Evolutionary conservation across 1,140 invertebrate species (phyloP).

Genomic region (Diuraphis noxia): DNA sequence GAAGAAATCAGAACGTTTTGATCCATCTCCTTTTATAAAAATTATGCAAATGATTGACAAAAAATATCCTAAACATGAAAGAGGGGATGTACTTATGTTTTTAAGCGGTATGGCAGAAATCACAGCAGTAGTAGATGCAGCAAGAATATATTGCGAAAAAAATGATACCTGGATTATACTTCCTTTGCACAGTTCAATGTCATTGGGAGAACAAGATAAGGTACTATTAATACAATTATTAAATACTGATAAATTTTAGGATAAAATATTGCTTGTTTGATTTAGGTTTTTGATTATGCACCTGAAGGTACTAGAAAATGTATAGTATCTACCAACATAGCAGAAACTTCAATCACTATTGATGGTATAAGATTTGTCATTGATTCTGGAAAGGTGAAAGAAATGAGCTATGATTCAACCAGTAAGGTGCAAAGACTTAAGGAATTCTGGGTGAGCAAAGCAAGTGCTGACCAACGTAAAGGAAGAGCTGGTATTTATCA

Average conservation of each 20-base stretch:
- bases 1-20: constrained; percentile 73
- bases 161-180: constrained; percentile 90
- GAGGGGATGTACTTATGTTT: constrained; percentile 96
- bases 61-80: constrained; percentile 80
- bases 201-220: constrained; percentile 94
- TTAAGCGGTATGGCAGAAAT: constrained; percentile 96
- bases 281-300: constrained; percentile 92
- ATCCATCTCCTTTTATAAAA: constrained; percentile 89
- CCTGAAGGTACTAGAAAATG: constrained; percentile 94
- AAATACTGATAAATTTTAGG: not conserved
- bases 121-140: constrained; percentile 83
- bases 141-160: constrained; percentile 80
- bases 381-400: constrained; percentile 96
- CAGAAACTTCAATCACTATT: constrained; percentile 98
- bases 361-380: constrained; percentile 97
- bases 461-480: constrained; percentile 95
- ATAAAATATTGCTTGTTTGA: constrained; percentile 54
- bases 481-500: constrained; percentile 77
- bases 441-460: constrained; percentile 96
- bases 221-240: constrained; percentile 61
- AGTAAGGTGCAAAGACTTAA: constrained; percentile 87
- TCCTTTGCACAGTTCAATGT: constrained; percentile 89
- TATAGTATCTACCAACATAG: constrained; percentile 98
- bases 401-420: constrained; percentile 91
- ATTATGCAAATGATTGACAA: constrained; percentile 90